Base-by-base conservation (phyloP, 2,113 vertebrate genomes). In the Oncorhynchus keta region DNA sequence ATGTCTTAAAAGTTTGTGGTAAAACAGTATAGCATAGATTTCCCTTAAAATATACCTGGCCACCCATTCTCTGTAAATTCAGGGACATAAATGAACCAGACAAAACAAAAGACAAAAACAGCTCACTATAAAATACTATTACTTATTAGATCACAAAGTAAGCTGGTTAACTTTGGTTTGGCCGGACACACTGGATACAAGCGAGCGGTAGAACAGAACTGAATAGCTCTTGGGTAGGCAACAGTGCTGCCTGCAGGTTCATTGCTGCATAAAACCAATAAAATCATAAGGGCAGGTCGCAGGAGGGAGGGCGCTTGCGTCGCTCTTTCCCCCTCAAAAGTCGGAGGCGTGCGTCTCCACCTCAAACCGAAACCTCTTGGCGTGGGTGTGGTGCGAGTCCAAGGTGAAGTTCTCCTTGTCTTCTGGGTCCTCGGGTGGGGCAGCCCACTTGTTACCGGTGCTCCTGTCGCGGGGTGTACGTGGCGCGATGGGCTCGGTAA, bases 331-430 rank as follows among this genome's bases (percentile, higher is more conserved):
- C 48, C 66, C 39, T 90, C 76, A 92, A 64, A 87, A 79, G 76
- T 88, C 88, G 2, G 77, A 45, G 0, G 84, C 70, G 0, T 61
- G 22, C 70, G 93, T 62, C 0, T 95, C 95, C 72, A 95, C 95
- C 5, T 97, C 97, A 0, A 95, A 95, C 68, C 97, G 96, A 61
- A 94, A 96, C 55, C 91, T 93, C 81, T 99, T 99, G 18, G 93
- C 90, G 0, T 95, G 90, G 0, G 91, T 90, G 28, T 95, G 92
- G 0, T 92, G 89, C 0, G 93, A 95, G 75, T 97, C 96, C 28
- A 94, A 55, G 93, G 80, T 97, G 94, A 55, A 55, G 88, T 98
- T 98, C 86, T 98, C 97, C 85, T 98, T 98, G 93, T 98, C 96
- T 24, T 97, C 96, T 3, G 83, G 93, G 81, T 95, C 83, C 3